Percentiles rank a stretch among this genome's conserved stretches.
Evolutionary conservation across 2,797 vertebrate species (phyloP).

Genomic region (Poeciliopsis infans): DNA sequence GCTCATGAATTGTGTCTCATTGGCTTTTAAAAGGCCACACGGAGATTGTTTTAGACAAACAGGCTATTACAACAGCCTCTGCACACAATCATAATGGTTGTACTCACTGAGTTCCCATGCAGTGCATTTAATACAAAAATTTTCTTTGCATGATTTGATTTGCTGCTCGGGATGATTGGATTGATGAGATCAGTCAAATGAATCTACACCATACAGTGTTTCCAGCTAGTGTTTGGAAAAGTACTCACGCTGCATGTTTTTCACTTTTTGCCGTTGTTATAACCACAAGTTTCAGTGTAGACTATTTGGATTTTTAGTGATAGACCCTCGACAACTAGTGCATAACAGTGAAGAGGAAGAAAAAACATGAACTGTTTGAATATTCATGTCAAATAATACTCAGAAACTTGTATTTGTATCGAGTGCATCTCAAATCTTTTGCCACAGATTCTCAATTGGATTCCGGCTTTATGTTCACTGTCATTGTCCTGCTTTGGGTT

Average conservation of each 20-base stretch:
- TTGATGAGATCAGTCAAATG: conserved; percentile 49
- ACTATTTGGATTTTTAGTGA: not conserved
- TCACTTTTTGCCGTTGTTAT: not conserved
- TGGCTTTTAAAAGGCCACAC: conserved; percentile 43
- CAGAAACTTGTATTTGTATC: not conserved
- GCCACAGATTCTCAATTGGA: not conserved
- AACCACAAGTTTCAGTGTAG: not conserved
- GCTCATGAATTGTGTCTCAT: conserved; percentile 26
- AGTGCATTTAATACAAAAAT: not conserved
- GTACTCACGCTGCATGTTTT: not conserved
- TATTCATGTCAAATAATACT: not conserved
- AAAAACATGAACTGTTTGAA: not conserved
- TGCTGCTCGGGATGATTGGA: conserved; percentile 49
- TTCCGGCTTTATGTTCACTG: not conserved
- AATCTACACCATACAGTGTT: conserved; percentile 3
- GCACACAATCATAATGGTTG: conserved; percentile 43
- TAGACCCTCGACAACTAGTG: not conserved
- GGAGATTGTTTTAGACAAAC: conserved; percentile 60
- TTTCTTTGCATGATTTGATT: conserved; percentile 57
- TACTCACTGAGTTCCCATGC: conserved; percentile 23
- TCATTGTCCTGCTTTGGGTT: not conserved
- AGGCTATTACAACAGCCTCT: conserved; percentile 41
- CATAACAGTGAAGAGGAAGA: not conserved
- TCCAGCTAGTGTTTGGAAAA: not conserved
- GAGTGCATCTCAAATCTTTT: not conserved